phyloP scores from a whole-genome alignment of 2,113 vertebrate species.

The Percopsis transmontana region DNA sequence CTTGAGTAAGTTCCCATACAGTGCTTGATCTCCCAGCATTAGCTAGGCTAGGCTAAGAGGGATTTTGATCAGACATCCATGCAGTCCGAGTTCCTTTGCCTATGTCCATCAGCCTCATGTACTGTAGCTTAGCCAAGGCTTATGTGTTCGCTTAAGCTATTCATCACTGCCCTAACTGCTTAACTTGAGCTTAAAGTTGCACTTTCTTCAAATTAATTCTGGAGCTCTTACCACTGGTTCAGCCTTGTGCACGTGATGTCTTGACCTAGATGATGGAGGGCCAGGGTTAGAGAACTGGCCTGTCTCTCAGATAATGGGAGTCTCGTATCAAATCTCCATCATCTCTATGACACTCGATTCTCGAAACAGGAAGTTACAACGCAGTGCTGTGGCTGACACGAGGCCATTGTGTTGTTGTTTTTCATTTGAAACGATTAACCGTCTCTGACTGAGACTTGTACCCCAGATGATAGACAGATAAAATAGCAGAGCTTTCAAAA shows the following conservation, averaged over 20 bases:
- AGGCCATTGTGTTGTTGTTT: neutral
- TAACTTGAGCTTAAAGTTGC: constrained; percentile 35
- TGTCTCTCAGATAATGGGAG: neutral
- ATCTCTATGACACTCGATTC: constrained; percentile 56
- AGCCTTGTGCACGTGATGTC: constrained; percentile 16
- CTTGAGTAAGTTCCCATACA: constrained; percentile 14
- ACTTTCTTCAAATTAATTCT: constrained; percentile 51
- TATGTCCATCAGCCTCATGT: neutral
- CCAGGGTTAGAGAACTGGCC: neutral
- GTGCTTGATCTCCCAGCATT: neutral
- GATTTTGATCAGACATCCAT: too few relatives aligned
- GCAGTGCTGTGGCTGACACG: neutral
- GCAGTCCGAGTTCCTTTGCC: constrained; percentile 12
- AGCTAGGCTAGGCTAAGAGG: too few relatives aligned
- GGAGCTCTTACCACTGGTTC: constrained; percentile 37
- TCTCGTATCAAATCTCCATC: constrained; percentile 33
- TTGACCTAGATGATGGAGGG: constrained; percentile 43
- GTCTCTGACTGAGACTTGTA: neutral
- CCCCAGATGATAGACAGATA: neutral
- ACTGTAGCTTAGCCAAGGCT: constrained; percentile 20
- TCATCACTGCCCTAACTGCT: constrained; percentile 33
- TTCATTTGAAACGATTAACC: neutral
- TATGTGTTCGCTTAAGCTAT: constrained; percentile 31
- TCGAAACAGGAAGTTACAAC: constrained; percentile 44
- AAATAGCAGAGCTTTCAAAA: neutral